phyloP scores from a whole-genome alignment of 2,888 invertebrate genomes.

The Alsophila aescularia region DNA sequence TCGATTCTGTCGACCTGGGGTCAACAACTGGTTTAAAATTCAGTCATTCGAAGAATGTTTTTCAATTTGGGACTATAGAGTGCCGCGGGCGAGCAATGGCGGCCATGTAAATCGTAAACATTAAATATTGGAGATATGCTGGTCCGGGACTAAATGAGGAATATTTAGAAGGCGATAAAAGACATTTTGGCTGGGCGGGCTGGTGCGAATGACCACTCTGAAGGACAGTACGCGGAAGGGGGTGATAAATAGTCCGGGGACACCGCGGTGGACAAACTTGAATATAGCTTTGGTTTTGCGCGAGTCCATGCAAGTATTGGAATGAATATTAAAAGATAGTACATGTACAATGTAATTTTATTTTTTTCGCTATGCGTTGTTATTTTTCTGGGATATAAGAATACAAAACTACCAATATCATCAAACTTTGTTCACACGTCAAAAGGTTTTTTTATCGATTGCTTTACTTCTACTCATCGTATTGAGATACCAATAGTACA shows the following conservation, averaged over 20 bases:
- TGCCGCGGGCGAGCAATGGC: slow-evolving; percentile 4
- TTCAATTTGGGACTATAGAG: slow-evolving; percentile 11
- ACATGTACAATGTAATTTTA: too few relatives aligned
- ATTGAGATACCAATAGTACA: too few relatives aligned
- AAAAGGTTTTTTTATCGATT: too few relatives aligned
- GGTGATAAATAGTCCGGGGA: slow-evolving; percentile 49
- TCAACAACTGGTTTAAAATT: slow-evolving; percentile 17
- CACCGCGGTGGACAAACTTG: slow-evolving; percentile 42
- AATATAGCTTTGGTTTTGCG: slow-evolving; percentile 21
- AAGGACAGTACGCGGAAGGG: slow-evolving; percentile 46
- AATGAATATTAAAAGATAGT: background rate
- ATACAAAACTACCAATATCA: too few relatives aligned
- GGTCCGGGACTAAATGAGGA: slow-evolving; percentile 40
- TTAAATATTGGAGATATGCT: slow-evolving; percentile 30
- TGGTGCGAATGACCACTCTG: slow-evolving; percentile 52
- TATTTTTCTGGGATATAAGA: too few relatives aligned
- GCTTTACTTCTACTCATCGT: too few relatives aligned
- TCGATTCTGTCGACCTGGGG: slow-evolving; percentile 8
- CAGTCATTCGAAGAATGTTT: slow-evolving; percentile 10
- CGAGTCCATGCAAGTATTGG: slow-evolving; percentile 6
- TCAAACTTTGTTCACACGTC: too few relatives aligned
- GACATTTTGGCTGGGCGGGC: slow-evolving; percentile 41
- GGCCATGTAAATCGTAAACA: slow-evolving; percentile 32
- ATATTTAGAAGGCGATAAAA: slow-evolving; percentile 50
- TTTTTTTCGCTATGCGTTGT: too few relatives aligned